Base-by-base conservation (phyloP, 1,140 invertebrate species). In the Zaprionus tsacasi region DNA sequence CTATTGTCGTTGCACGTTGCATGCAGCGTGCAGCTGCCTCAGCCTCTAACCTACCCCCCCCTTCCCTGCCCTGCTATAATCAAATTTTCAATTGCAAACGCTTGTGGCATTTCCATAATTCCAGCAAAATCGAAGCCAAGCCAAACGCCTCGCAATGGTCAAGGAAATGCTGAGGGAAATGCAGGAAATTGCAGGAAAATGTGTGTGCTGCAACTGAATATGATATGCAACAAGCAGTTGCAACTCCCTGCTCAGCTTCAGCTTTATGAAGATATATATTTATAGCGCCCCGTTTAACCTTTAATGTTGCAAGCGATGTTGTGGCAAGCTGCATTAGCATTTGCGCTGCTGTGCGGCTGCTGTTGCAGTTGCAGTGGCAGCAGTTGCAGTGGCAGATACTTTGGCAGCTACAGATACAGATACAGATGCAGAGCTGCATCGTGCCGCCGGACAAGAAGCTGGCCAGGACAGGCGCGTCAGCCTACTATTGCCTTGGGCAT, bases 71-170 rank as follows among this genome's bases (percentile, higher is more conserved):
- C 25, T 36, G 25, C 38, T 71, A 78, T 70, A 77, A 79, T 79
- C 69, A 77, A 79, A 77, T 77, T 79, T 79, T 76, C 68, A 71
- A 68, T 79, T 76, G 64, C 50, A 59, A 43, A 64, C 72, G 58
- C 69, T 79, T 65, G 65, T 35, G 64, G 50, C 63, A 76, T 79
- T 79, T 76, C 68, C 76, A 78, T 76, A 78, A 71, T 78, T 79
- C 73, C 52, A 36, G 61, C 35, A 60, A 76, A 66, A 57, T 15
- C 56, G 43, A 2, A 8, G 40, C 13, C 7, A 43, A 40, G 36
- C 8, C 5, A 27, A 21, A 13, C 12, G 15, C 10, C n/a, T 38
- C 27, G 30, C 38, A 30, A 33, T 21, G 21, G 21, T 21, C 21
- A 21, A 21, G 21, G 2, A 21, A 21, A 21, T 21, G 21, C 21